Conservation (phyloP, 2,113 vertebrate species). For the Austrofundulus limnaeus region DNA sequence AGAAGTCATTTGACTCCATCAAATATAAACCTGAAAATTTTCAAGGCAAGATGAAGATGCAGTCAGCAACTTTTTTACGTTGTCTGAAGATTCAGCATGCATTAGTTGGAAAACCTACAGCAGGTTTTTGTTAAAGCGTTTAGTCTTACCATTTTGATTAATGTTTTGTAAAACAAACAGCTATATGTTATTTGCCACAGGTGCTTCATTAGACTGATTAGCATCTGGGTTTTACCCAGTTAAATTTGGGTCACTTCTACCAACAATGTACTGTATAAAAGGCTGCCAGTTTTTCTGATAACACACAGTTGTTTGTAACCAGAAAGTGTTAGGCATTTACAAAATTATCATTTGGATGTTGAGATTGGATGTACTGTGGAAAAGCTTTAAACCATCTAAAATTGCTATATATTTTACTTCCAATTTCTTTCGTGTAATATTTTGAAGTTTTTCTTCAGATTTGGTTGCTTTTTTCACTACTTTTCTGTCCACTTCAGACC, state of each 20-base stretch:
- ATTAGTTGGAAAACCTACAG: neutral
- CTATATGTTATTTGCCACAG: constrained; percentile 8
- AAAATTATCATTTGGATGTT: neutral
- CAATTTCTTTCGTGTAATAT: neutral
- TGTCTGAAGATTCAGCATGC: too few species aligned
- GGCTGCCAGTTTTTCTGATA: neutral
- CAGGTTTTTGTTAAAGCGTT: neutral
- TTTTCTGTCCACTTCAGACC: too few species aligned
- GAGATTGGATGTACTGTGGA: neutral
- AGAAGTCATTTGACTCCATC: too few species aligned
- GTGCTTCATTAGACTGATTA: constrained; percentile 22
- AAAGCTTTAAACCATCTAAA: neutral
- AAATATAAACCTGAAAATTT: too few species aligned
- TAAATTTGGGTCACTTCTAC: constrained; percentile 20
- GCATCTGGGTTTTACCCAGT: constrained; percentile 18
- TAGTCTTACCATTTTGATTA: constrained; percentile 4
- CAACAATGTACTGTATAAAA: neutral
- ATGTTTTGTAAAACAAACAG: neutral
- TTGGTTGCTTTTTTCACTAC: neutral
- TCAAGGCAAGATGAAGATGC: too few species aligned
- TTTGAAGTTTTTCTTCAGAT: neutral
- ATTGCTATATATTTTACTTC: neutral
- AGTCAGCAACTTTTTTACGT: too few species aligned
- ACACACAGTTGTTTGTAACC: neutral
- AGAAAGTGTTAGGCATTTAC: neutral